Evolutionary conservation across 2,888 invertebrate genomes (phyloP).

Genomic region (Sympetrum striolatum): DNA sequence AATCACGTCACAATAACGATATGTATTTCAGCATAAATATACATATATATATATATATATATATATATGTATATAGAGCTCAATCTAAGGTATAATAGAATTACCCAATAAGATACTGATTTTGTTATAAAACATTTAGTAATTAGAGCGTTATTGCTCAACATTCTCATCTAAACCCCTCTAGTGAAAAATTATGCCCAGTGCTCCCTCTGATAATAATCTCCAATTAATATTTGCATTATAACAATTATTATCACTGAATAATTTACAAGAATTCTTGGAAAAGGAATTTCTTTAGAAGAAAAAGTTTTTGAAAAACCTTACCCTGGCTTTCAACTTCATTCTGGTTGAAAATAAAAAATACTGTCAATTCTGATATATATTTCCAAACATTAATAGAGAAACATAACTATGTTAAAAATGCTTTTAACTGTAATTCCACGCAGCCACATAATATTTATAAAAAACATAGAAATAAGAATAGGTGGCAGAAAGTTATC

Average conservation of each 20-base stretch:
- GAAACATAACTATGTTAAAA: too few species aligned
- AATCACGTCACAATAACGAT: neutral
- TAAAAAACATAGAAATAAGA: too few species aligned
- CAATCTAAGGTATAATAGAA: neutral
- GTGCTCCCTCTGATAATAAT: neutral
- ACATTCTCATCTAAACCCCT: neutral
- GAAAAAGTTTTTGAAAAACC: neutral
- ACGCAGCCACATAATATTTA: too few species aligned
- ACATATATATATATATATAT: neutral
- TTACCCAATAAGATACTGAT: neutral
- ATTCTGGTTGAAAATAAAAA: too few species aligned
- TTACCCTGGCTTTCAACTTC: too few species aligned
- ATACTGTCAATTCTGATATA: too few species aligned
- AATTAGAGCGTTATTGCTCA: neutral
- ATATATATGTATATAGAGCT: neutral
- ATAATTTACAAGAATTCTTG: neutral
- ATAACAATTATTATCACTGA: neutral
- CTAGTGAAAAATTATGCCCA: neutral
- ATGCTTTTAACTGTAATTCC: too few species aligned
- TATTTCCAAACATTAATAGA: too few species aligned
- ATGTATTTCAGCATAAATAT: neutral
- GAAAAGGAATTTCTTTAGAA: neutral
- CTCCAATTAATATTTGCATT: neutral
- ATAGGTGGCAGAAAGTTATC: too few species aligned
- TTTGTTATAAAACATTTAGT: neutral